Evolutionary conservation across 2,113 vertebrate genomes (phyloP), one percentile per base, ranked within the genome.

Genomic region (Cettia cetti): DNA sequence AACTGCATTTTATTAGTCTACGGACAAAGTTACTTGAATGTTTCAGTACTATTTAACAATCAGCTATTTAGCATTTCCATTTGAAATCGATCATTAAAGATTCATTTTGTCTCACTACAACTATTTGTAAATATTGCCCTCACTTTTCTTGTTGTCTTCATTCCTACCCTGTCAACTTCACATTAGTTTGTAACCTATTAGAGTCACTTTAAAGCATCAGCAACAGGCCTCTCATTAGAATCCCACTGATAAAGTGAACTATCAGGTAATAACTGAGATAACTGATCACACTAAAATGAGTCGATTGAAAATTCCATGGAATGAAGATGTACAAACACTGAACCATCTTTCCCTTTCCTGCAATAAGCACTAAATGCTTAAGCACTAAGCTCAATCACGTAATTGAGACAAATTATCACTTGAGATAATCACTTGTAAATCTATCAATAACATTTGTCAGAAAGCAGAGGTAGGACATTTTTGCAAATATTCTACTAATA

Each of bases 1-100:
- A 96, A 89, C 78, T 96, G 76, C 49, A 53, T 87, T 94, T 92
- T 89, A 83, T 84, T 95, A 91, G 78, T 94, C 52, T 79, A 74
- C 31, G 49, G 65, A 63, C 14, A 91, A 61, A 66, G 75, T 63
- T 84, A 50, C 79, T 92, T 60, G 44, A 86, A 89, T 93, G 77
- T 92, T 95, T 96, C 66, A 85, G 59, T 89, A 45, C 96, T 95
- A 92, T 90, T 91, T 95, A 97, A 93, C 72, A 86, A 95, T 85
- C 82, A 95, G 27, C 15, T 57, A 74, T 93, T 86, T 86, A 90
- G 57, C 53, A 69, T 19, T 77, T 94, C 92, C 91, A 95, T 94
- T 84, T 92, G 49, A 97, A 97, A 96, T 95, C 2, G 13, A 86
- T 97, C 44, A 72, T 92, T 92, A 90, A 80, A 92, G 74, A 96